These are phyloP conservation scores for Tyria jacobaeae DNA, from an alignment of 2,888 invertebrate species.

Conservation along the genomic window DNA sequence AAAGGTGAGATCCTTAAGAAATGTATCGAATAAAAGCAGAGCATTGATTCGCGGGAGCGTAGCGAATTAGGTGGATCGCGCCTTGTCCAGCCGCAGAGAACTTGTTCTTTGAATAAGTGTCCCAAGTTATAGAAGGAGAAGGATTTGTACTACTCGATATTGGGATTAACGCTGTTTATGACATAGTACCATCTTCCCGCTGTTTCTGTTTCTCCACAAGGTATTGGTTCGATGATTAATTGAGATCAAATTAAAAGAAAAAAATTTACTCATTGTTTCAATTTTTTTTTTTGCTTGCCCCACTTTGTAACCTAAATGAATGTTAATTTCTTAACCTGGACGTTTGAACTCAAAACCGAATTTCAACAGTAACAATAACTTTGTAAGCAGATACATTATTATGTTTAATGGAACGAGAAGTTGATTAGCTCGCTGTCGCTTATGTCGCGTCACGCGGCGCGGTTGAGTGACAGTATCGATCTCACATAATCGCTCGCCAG, in stretches of 20 bases:
- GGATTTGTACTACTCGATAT: conserved; percentile 22
- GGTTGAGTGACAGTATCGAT: conserved; percentile 84
- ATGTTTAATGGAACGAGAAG: neutral
- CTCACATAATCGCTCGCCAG: conserved; percentile 79
- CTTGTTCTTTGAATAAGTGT: conserved; percentile 54
- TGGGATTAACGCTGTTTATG: neutral
- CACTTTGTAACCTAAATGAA: neutral
- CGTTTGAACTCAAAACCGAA: neutral
- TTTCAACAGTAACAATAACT: neutral
- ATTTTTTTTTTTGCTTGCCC: too few species aligned
- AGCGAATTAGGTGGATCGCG: conserved; percentile 75
- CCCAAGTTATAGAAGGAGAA: conserved; percentile 48
- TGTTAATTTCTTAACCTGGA: neutral
- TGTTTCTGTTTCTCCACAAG: too few species aligned
- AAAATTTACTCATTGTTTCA: too few species aligned
- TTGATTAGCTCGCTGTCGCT: conserved; percentile 15
- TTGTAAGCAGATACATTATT: neutral
- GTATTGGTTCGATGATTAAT: too few species aligned
- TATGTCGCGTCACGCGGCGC: conserved; percentile 36
- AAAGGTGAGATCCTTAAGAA: conserved; percentile 31
- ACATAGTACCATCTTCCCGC: neutral
- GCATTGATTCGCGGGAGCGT: conserved; percentile 60
- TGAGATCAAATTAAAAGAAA: too few species aligned
- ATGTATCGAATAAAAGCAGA: conserved; percentile 42
- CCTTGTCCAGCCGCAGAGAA: conserved; percentile 70